Conservation (phyloP, 2,113 vertebrate species). For the Crypturellus undulatus region DNA sequence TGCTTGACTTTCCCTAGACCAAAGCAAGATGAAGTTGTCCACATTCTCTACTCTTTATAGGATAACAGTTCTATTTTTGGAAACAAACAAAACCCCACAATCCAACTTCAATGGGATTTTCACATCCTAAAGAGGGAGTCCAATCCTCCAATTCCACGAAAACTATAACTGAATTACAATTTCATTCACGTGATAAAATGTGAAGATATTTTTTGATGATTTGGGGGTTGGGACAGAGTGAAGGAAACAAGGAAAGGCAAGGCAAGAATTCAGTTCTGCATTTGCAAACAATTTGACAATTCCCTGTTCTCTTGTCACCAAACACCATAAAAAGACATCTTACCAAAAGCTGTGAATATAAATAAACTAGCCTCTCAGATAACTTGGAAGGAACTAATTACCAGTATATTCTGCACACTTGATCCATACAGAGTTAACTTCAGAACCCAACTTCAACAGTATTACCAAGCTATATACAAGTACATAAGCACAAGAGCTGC, state of each 20-base stretch:
- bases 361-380: neutral
- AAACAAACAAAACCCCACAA: neutral
- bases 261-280: neutral
- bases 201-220: neutral
- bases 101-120: neutral
- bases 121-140: neutral
- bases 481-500: neutral
- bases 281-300: neutral
- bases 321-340: neutral
- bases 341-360: neutral
- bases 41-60: neutral
- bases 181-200: neutral
- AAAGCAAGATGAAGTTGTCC: neutral
- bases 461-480: neutral
- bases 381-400: neutral
- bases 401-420: neutral
- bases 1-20: neutral
- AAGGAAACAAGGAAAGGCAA: neutral
- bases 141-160: neutral
- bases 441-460: neutral
- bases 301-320: neutral
- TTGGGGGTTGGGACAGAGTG: rapidly evolving
- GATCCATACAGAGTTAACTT: neutral
- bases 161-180: neutral
- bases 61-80: no score